Percentiles rank a stretch among this genome's conserved stretches.
phyloP scores from a whole-genome alignment of 2,797 vertebrate genomes.

The Synaphobranchus kaupii region DNA sequence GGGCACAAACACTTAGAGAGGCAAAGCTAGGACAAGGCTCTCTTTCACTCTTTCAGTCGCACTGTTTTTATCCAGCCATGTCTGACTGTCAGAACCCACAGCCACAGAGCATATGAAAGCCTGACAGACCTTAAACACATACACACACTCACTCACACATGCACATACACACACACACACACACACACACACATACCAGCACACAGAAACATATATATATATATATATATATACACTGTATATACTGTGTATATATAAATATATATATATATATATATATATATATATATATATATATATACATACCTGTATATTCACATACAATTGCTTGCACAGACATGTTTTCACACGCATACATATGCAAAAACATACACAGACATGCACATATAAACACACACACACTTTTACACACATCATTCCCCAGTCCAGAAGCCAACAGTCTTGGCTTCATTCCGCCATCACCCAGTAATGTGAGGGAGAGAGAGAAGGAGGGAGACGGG shows the following conservation, averaged over 20 bases:
- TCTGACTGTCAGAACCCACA: conserved; percentile 1
- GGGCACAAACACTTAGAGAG: conserved; percentile 34
- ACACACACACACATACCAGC: conserved; percentile 28
- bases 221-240: conserved; percentile 21
- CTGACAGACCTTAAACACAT: conserved; percentile 31
- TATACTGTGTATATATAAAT: conserved; percentile 23
- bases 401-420: conserved; percentile 37
- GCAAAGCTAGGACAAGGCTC: conserved; percentile 44
- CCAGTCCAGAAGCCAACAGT: conserved; percentile 11
- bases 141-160: conserved; percentile 29
- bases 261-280: conserved; percentile 32
- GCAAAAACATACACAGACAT: conserved; percentile 19
- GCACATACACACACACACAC: conserved; percentile 28
- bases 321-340: conserved; percentile 59
- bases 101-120: not conserved
- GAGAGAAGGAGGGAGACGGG: conserved; percentile 40
- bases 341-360: not conserved
- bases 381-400: conserved; percentile 33
- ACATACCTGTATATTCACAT: conserved; percentile 36
- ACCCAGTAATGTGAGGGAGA: conserved; percentile 25
- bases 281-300: not conserved
- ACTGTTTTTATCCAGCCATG: conserved; percentile 26
- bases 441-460: conserved; percentile 41
- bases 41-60: conserved; percentile 51
- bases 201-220: conserved; percentile 12